These are phyloP conservation scores for Acropora yongei DNA, from an alignment of 64 coral and sea anemone genomes.

Conservation along the genomic window DNA sequence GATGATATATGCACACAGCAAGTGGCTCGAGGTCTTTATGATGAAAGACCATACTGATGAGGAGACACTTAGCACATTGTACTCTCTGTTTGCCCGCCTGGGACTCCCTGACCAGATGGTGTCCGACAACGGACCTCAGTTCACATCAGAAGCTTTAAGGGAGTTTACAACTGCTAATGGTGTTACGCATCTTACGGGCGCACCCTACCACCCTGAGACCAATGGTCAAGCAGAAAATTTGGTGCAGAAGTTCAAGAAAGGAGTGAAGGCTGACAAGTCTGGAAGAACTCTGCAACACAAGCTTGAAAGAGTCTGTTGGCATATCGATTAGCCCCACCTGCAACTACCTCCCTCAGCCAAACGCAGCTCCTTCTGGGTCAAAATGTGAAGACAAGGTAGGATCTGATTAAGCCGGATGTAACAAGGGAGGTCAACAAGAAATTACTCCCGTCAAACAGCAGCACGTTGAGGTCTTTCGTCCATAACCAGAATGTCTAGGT, in stretches of 20 bases:
- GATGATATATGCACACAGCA: background rate
- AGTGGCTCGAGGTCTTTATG: background rate
- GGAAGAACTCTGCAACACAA: too few relatives aligned
- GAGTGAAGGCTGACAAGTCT: too few relatives aligned
- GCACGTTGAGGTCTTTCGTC: background rate
- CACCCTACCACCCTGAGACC: too few relatives aligned
- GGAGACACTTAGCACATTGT: background rate
- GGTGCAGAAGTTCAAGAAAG: too few relatives aligned
- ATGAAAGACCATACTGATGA: background rate
- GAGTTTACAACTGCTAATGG: too few relatives aligned
- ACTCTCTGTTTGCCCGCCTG: background rate
- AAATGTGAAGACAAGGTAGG: constrained; percentile 43
- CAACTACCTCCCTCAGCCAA: constrained; percentile 38
- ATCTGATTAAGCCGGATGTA: constrained; percentile 26
- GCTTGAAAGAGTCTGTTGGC: background rate
- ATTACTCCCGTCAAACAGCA: constrained; percentile 18
- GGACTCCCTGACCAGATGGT: background rate
- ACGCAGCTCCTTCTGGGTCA: constrained; percentile 37
- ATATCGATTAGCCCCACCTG: constrained; percentile 42
- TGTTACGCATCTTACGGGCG: too few relatives aligned
- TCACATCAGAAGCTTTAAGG: background rate
- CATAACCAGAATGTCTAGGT: constrained; percentile 27
- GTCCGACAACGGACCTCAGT: background rate
- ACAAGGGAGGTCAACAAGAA: constrained; percentile 48
- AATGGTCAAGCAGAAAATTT: too few relatives aligned